Base-by-base conservation (phyloP, 2,888 invertebrate species). In the Megastigmus dorsalis region DNA sequence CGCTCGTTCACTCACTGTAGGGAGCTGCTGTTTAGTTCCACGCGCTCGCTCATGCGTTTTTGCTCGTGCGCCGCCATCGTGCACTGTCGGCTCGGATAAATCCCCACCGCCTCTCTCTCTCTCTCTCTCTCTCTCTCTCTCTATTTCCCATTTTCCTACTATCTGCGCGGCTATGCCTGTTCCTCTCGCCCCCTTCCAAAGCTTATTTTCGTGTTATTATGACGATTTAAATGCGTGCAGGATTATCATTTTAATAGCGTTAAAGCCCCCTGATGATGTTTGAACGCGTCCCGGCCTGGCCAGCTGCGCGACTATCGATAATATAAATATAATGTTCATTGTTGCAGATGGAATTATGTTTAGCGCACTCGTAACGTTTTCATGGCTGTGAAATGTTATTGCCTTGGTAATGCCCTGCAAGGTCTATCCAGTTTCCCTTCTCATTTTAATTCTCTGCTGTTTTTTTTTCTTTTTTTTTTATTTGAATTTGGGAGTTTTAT, bases 31-130 rank as follows among this genome's bases (percentile, higher is more conserved):
- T 52, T 36, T 50, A 23, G 63, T 50, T 48, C 36, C 33, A n/a
- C n/a, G 20, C 33, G 54, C 41, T 33, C 50, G 45, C 20, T 60
- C 28, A 13, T 57, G 13, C 41, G 23, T n/a, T 38, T 38, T 55
- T 23, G 30, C 26, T 60, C 60, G 38, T 13, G n/a, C n/a, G n/a
- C n/a, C n/a, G n/a, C n/a, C n/a, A n/a, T n/a, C n/a, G n/a, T 54
- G 5, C 65, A 38, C 15, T 68, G 68, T 60, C 59, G 45, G 15
- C 33, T 67, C 23, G 33, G 13, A 57, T 55, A 23, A 57, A 54
- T 33, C 23, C 36, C n/a, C 63, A 18, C 26, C 63, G 28, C 26
- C 15, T 9, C 43, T 15, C 28, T 10, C 15, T 38, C 9, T 1
- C 18, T 41, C 2, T 13, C 5, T 2, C 13, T 5, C 38, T 26